These are phyloP conservation scores for Megaceryle maxima DNA, from an alignment of 2,113 vertebrate genomes.

Conservation along the genomic window DNA sequence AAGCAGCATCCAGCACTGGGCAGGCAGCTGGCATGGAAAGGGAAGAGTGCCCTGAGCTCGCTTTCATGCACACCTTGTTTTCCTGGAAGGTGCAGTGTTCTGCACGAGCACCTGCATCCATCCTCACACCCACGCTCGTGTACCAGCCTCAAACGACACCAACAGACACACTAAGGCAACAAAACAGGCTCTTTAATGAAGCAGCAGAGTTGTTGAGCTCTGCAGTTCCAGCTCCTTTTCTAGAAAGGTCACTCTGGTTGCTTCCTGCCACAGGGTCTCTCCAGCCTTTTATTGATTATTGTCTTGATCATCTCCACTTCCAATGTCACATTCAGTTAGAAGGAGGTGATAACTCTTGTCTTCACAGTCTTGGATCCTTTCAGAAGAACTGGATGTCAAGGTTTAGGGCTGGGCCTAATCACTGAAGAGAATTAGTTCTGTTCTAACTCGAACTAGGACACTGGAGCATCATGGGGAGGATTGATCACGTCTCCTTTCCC, in stretches of 20 bases:
- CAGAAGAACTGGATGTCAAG: background rate
- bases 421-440: too few relatives aligned
- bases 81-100: background rate
- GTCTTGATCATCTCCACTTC: background rate
- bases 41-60: background rate
- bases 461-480: background rate
- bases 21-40: background rate
- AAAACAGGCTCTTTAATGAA: background rate
- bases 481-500: background rate
- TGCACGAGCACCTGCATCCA: background rate
- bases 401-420: too few relatives aligned
- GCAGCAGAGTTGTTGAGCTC: background rate
- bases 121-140: fast-evolving
- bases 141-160: background rate
- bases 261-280: background rate
- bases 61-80: background rate
- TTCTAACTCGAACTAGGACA: too few relatives aligned
- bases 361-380: fast-evolving
- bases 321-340: background rate
- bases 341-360: background rate
- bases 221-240: background rate
- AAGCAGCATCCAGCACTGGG: background rate
- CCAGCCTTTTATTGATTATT: background rate
- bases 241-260: background rate
- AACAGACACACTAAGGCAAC: background rate